These are phyloP conservation scores for Pseudocheirus occidentalis DNA, from an alignment of 2,797 vertebrate genomes.

Conservation along the genomic window DNA sequence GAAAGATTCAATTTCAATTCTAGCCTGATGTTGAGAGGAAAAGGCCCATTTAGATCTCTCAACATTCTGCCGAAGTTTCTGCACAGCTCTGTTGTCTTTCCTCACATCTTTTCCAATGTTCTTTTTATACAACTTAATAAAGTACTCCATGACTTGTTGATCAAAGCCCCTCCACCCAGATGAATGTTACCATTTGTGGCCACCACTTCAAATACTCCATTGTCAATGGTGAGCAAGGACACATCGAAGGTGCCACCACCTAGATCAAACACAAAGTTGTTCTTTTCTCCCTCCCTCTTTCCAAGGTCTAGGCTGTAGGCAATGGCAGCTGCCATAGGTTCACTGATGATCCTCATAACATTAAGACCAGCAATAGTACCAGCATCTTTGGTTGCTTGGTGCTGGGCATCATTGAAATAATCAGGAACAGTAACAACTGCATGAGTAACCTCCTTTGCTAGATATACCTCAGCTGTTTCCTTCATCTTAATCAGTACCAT, in stretches of 20 bases:
- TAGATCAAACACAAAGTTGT: conserved; percentile 96
- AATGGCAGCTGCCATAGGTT: conserved; percentile 96
- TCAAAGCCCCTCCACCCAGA: conserved; percentile 96
- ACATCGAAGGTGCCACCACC: conserved; percentile 97
- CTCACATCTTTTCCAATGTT: conserved; percentile 97
- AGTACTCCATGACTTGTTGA: conserved; percentile 98
- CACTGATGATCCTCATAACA: conserved; percentile 97
- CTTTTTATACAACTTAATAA: conserved; percentile 98
- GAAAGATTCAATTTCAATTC: conserved; percentile 97
- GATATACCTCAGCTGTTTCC: conserved; percentile 97
- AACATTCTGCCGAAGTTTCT: conserved; percentile 96
- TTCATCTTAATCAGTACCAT: conserved; percentile 99
- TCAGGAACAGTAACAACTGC: conserved; percentile 97
- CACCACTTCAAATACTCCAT: conserved; percentile 95
- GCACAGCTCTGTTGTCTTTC: conserved; percentile 95
- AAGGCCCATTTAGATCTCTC: conserved; percentile 96
- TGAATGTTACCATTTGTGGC: conserved; percentile 98
- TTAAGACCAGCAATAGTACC: conserved; percentile 95
- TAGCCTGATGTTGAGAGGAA: conserved; percentile 95
- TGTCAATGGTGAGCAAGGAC: conserved; percentile 96
- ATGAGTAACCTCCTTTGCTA: conserved; percentile 96
- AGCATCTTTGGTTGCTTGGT: conserved; percentile 97
- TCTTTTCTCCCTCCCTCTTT: conserved; percentile 96
- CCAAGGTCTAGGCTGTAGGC: conserved; percentile 96
- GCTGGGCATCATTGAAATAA: conserved; percentile 97